Conservation (phyloP, 2,888 invertebrate genomes). For the Diadegma fenestrale region DNA sequence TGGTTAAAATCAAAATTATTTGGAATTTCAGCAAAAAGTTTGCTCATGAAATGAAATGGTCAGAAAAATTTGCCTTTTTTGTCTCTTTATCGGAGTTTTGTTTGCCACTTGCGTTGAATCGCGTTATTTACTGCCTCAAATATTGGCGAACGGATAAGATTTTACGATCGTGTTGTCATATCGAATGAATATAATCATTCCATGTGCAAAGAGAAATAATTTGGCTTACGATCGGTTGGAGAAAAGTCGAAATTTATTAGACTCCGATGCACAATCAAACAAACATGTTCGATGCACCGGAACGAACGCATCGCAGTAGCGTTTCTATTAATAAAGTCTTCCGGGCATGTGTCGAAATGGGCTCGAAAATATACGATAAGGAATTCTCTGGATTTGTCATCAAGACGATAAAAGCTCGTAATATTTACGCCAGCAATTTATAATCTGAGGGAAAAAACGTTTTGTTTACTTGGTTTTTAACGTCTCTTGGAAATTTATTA, state of each 20-base stretch:
- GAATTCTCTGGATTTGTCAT: neutral
- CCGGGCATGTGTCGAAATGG: constrained; percentile 9
- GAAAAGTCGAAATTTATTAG: neutral
- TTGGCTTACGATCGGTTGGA: neutral
- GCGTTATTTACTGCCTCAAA: neutral
- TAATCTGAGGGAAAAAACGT: neutral
- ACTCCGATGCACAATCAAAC: neutral
- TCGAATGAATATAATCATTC: neutral
- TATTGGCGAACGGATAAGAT: neutral
- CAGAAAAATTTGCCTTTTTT: neutral
- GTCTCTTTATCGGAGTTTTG: neutral
- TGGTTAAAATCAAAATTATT: neutral
- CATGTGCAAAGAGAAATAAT: neutral
- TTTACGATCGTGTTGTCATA: neutral
- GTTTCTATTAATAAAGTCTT: constrained; percentile 25
- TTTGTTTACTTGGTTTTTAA: neutral
- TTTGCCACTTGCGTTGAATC: neutral
- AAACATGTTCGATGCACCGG: neutral
- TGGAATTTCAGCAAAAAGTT: neutral
- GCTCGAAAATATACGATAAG: neutral
- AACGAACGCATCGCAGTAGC: neutral
- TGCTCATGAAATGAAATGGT: neutral
- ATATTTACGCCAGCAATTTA: constrained; percentile 11
- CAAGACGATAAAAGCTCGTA: neutral
- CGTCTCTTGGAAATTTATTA: neutral